phyloP scores from a whole-genome alignment of 2,797 vertebrate species.

The Esox masquinongy region DNA sequence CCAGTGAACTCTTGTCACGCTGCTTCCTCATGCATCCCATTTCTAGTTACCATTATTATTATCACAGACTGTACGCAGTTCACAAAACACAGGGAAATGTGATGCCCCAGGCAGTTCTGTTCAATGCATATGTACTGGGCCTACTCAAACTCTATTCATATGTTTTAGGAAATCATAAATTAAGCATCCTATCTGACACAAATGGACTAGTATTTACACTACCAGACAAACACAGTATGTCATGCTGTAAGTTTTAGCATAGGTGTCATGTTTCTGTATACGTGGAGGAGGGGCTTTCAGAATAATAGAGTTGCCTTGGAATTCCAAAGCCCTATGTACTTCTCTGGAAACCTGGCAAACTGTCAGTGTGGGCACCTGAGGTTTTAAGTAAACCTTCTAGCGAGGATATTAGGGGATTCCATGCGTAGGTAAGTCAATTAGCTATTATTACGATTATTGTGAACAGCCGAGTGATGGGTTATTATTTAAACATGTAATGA shows the following conservation, averaged over 20 bases:
- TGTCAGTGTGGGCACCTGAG: not conserved
- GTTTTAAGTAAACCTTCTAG: not conserved
- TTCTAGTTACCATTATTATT: too few species aligned
- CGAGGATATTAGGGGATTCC: not conserved
- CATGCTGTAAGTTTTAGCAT: not conserved
- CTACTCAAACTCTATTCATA: not conserved
- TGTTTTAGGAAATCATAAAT: not conserved
- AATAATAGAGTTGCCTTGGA: not conserved
- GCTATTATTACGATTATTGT: not conserved
- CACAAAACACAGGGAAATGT: too few species aligned
- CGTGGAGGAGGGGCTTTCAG: not conserved
- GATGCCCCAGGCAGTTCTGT: too few species aligned
- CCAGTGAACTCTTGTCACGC: too few species aligned
- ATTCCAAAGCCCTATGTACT: not conserved
- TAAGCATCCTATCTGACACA: not conserved
- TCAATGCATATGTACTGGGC: too few species aligned
- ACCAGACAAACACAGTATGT: not conserved
- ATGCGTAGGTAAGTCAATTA: not conserved
- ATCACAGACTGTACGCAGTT: too few species aligned
- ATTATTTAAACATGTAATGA: not conserved
- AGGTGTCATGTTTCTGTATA: constrained; percentile 1
- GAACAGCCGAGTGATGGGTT: not conserved
- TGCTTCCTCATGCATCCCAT: too few species aligned
- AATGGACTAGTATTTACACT: not conserved
- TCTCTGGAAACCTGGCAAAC: not conserved